phyloP scores from a whole-genome alignment of 2,888 invertebrate species.

The Drosophila aldrichi region DNA sequence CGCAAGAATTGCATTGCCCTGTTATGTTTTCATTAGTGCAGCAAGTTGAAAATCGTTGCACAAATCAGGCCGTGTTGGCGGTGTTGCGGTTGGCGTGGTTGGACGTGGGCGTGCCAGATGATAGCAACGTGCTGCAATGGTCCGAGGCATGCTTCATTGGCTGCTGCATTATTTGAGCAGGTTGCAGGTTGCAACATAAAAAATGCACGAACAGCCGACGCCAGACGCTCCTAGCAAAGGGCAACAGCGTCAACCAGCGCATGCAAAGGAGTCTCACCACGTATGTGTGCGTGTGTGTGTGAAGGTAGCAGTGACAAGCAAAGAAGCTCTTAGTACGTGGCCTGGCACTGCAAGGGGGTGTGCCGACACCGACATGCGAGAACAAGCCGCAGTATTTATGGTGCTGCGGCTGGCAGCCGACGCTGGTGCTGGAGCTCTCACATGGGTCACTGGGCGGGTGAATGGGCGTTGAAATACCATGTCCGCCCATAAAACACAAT shows the following conservation, averaged over 20 bases:
- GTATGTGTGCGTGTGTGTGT: not conserved
- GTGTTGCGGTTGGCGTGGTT: not conserved
- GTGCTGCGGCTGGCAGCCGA: conserved; percentile 61
- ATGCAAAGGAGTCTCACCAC: conserved; percentile 1
- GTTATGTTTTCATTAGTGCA: conserved; percentile 67
- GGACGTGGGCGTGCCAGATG: conserved; percentile 30
- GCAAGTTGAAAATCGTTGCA: conserved; percentile 70
- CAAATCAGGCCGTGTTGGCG: conserved; percentile 37
- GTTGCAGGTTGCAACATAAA: conserved; percentile 81
- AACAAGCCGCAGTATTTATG: conserved; percentile 78
- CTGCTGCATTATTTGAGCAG: conserved; percentile 82
- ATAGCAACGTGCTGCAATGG: conserved; percentile 31
- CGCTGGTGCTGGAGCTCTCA: conserved; percentile 7
- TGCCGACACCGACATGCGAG: conserved; percentile 74
- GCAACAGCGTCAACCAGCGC: conserved; percentile 9
- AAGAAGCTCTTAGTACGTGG: conserved; percentile 27
- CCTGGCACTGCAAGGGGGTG: conserved; percentile 44
- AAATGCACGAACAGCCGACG: conserved; percentile 74
- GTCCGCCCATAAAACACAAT: conserved; percentile 76
- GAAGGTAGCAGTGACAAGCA: conserved; percentile 13
- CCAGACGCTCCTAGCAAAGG: conserved; percentile 20
- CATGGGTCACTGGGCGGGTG: conserved; percentile 7
- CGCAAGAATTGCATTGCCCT: conserved; percentile 53
- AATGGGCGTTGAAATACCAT: conserved; percentile 24
- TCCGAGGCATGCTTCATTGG: conserved; percentile 79